Evolutionary conservation across 2,797 vertebrate species (phyloP).

Genomic region (Chromis chromis): DNA sequence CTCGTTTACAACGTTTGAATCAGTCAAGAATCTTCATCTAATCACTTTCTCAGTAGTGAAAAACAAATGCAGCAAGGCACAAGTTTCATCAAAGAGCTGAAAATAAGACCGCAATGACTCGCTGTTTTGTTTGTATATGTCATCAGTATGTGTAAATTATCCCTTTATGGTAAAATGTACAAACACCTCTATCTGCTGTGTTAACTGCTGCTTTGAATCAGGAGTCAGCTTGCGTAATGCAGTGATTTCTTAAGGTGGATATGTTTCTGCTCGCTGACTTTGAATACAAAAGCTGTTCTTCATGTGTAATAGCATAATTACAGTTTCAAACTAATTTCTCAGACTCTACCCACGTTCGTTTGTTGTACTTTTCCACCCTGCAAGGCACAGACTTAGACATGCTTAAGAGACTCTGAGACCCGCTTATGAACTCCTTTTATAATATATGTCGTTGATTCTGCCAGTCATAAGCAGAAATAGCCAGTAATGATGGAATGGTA

Average conservation of each 20-base stretch:
- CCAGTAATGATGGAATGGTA: conserved; percentile 25
- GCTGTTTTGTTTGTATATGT: conserved; percentile 5
- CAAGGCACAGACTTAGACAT: conserved; percentile 23
- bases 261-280: conserved; percentile 7
- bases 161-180: background rate
- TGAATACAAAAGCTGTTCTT: conserved; percentile 35
- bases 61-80: background rate
- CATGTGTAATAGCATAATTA: conserved; percentile 42
- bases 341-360: conserved; percentile 10
- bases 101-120: background rate
- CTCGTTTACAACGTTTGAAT: conserved; percentile 18
- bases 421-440: conserved; percentile 38
- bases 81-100: conserved; percentile 1
- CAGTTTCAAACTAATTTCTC: conserved; percentile 42
- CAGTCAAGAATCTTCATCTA: conserved; percentile 10
- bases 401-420: conserved; percentile 31
- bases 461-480: conserved; percentile 42
- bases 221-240: background rate
- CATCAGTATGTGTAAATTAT: conserved; percentile 11
- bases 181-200: background rate
- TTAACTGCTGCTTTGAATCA: conserved; percentile 16
- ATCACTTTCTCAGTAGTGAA: conserved; percentile 4
- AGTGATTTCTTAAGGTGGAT: conserved; percentile 16
- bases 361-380: conserved; percentile 39
- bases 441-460: conserved; percentile 49